These are phyloP conservation scores for Coremacera marginata DNA, from an alignment of 2,888 invertebrate genomes.

Conservation along the genomic window DNA sequence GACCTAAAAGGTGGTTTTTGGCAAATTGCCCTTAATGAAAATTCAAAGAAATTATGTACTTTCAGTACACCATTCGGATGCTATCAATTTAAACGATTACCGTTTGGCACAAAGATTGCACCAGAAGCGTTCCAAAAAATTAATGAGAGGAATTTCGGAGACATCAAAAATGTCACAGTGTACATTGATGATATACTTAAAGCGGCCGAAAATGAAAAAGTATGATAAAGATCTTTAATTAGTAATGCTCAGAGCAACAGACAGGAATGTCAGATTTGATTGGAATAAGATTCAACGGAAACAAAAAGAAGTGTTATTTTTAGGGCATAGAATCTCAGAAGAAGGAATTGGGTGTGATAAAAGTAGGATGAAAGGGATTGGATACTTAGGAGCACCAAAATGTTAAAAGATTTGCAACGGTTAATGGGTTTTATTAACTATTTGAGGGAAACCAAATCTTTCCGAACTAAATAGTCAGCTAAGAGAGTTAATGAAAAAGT, in stretches of 20 bases:
- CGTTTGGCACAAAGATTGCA: constrained; percentile 43
- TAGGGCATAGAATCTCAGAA: constrained; percentile 38
- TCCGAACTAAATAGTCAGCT: constrained; percentile 40
- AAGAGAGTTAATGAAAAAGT: constrained; percentile 45
- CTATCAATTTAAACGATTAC: constrained; percentile 36
- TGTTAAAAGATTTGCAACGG: constrained; percentile 35
- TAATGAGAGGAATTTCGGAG: constrained; percentile 38
- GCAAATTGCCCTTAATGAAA: constrained; percentile 38
- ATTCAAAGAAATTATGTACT: constrained; percentile 31
- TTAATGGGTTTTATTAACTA: constrained; percentile 40
- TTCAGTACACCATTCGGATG: constrained; percentile 43
- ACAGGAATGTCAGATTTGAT: constrained; percentile 31
- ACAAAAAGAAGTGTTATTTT: constrained; percentile 22
- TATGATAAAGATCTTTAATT: not conserved
- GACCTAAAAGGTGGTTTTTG: constrained; percentile 5
- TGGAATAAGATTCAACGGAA: constrained; percentile 25
- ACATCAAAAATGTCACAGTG: constrained; percentile 18
- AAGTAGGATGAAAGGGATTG: constrained; percentile 37
- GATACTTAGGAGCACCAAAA: constrained; percentile 31
- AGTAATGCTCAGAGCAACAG: constrained; percentile 17
- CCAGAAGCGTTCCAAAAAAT: constrained; percentile 40
- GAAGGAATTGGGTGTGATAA: constrained; percentile 35
- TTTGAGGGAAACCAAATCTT: constrained; percentile 48
- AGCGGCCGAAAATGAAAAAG: not conserved
- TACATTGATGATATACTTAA: constrained; percentile 15